Base-by-base conservation (phyloP, 2,113 vertebrate genomes). In the Colossoma macropomum region DNA sequence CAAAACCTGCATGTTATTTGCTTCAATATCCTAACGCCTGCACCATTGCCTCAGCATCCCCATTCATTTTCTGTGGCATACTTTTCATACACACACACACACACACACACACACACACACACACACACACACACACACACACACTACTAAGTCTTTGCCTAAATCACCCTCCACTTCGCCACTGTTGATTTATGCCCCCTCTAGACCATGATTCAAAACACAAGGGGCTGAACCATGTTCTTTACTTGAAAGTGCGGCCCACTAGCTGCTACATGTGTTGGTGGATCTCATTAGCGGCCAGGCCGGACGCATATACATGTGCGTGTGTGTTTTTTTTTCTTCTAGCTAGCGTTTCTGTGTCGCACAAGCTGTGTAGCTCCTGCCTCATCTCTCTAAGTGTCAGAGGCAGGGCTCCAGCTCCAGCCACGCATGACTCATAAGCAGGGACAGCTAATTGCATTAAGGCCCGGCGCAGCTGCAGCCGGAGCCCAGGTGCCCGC, bases 141-240 rank as follows among this genome's bases (percentile, higher is more conserved):
- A 63, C 68, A 56, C 75, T 60, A 79, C 54, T 66, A 76, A 77
- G 75, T 60, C 45, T 54, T 69, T 25, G 34, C 23, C 63, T 87
- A 82, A 85, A 85, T 82, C 79, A 87, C 56, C 63, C 76, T 60
- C 71, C 41, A 48, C 80, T 41, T 75, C 32, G 50, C 82, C 30
- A 23, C 69, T 75, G 65, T 69, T 87, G 86, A 87, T 85, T 87
- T 80, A 87, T 83, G 62, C 78, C 79, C 73, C 80, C 85, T 84
- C 75, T 80, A 81, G 75, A 70, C 75, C 68, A 70, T 74, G 73
- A 86, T 86, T 86, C 82, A 86, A 81, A 86, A 86, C 82, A 81
- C 85, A 77, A 68, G 85, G 70, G 85, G 75, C 59, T 23, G 50
- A 69, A 78, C 10, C 27, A 19, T 54, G 85, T 70, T 82, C 65